Evolutionary conservation across 2,113 vertebrate species (phyloP).

Genomic region (Clarias macrocephalus): DNA sequence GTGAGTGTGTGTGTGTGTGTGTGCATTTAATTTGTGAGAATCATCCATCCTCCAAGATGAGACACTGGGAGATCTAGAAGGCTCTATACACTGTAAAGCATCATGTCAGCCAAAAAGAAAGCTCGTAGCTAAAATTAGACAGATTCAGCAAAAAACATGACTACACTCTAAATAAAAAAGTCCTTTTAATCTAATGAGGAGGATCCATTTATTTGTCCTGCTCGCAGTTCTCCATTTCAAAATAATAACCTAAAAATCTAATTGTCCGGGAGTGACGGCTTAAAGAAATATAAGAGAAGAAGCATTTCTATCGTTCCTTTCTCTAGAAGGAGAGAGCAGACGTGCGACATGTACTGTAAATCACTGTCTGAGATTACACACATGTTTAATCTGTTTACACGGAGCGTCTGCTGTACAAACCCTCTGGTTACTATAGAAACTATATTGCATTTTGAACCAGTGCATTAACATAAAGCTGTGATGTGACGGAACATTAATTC

Average conservation of each 20-base stretch:
- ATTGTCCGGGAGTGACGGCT: not conserved
- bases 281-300: not conserved
- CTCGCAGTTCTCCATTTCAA: not conserved
- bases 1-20: not conserved
- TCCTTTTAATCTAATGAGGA: not conserved
- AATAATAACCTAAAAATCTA: not conserved
- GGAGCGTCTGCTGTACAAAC: not conserved
- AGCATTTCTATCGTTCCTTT: not conserved
- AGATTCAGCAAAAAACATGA: not conserved
- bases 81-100: not conserved
- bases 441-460: not conserved
- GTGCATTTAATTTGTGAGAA: not conserved
- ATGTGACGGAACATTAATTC: not conserved
- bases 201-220: not conserved
- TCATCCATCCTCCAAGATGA: not conserved
- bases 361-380: not conserved
- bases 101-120: not conserved
- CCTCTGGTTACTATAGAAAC: not conserved
- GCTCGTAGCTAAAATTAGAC: not conserved
- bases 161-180: not conserved
- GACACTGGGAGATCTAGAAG: not conserved
- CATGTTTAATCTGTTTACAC: not conserved
- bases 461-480: not conserved
- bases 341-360: not conserved
- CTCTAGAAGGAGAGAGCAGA: not conserved